A percentile compares a stretch with the other conserved stretches of the same genome.
phyloP scores from a whole-genome alignment of 2,113 vertebrate genomes.

The Cranoglanis bouderius region DNA sequence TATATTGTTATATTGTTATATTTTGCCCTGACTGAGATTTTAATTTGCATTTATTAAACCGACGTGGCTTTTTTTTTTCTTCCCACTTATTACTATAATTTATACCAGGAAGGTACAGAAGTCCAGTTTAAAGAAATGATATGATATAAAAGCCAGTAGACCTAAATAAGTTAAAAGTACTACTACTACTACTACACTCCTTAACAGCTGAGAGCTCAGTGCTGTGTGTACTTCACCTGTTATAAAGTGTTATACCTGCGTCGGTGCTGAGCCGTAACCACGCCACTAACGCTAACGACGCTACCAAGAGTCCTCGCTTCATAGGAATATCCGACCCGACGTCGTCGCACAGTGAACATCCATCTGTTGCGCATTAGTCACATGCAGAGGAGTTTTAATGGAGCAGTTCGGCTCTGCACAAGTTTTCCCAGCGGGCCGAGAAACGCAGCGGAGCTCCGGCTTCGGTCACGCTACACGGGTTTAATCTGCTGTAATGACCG shows the following conservation, averaged over 20 bases:
- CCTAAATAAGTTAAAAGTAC: neutral
- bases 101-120: neutral
- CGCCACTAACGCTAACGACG: neutral
- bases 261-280: neutral
- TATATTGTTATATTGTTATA: too few species aligned
- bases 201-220: neutral
- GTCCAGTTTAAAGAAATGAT: neutral
- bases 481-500: constrained; percentile 32
- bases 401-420: constrained; percentile 25
- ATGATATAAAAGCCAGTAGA: neutral
- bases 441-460: neutral
- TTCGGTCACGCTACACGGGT: constrained; percentile 15
- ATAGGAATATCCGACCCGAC: neutral
- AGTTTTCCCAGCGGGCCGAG: constrained; percentile 33
- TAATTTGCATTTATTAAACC: neutral
- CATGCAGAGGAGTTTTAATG: constrained; percentile 36
- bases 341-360: neutral
- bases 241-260: neutral
- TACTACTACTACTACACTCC: neutral
- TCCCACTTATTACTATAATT: neutral
- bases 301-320: neutral
- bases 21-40: too few species aligned
- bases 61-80: neutral
- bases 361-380: constrained; percentile 36
- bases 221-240: neutral